Percentiles rank a stretch among this genome's conserved stretches.
Conservation (phyloP, 2,113 vertebrate species). For the Mionectes macconnelli region DNA sequence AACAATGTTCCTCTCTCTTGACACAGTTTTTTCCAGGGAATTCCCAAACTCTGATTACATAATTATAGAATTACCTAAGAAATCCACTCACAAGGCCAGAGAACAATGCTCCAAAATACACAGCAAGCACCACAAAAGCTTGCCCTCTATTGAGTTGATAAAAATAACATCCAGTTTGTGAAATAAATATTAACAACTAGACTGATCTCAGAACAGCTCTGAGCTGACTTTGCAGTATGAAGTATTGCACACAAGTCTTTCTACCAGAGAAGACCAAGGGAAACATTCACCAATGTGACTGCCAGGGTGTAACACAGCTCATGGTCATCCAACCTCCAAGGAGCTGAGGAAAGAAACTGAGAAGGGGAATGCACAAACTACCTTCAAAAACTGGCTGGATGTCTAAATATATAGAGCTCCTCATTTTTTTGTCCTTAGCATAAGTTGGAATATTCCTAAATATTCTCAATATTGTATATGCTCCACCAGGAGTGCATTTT, state of each 20-base stretch:
- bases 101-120: background rate
- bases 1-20: background rate
- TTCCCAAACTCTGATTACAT: background rate
- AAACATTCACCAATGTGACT: background rate
- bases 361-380: background rate
- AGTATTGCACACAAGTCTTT: background rate
- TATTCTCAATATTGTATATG: background rate
- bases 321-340: background rate
- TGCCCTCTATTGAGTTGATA: background rate
- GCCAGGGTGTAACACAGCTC: background rate
- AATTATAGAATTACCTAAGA: background rate
- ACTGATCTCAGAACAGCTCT: background rate
- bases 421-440: background rate
- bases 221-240: background rate
- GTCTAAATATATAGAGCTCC: background rate
- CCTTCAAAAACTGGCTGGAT: background rate
- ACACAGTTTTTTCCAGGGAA: background rate
- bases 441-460: background rate
- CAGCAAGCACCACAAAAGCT: background rate
- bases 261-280: background rate
- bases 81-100: background rate
- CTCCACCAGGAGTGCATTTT: background rate
- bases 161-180: background rate
- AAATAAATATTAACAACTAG: background rate
- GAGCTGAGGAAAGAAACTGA: background rate